Evolutionary conservation across 2,113 vertebrate species (phyloP).

Genomic region (Istiophorus platypterus): DNA sequence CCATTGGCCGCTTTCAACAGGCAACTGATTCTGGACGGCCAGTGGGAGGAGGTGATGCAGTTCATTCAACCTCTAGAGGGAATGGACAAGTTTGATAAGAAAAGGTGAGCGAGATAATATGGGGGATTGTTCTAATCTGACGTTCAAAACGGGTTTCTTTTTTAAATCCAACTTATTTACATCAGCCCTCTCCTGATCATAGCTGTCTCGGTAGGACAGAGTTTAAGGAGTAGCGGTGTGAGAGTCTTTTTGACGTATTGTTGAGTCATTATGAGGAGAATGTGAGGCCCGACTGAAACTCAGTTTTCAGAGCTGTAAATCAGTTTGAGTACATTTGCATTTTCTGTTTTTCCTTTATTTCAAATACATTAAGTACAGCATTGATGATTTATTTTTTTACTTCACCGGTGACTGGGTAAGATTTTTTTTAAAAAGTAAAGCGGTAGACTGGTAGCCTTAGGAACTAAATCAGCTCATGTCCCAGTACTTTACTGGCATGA

Average conservation of each 20-base stretch:
- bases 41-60: constrained; percentile 99
- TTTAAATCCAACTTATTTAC: neutral
- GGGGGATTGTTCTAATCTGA: neutral
- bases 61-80: constrained; percentile 98
- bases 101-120: constrained; percentile 85
- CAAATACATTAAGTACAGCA: neutral
- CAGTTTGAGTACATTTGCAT: neutral
- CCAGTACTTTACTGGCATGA: neutral
- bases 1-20: constrained; percentile 77
- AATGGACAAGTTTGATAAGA: constrained; percentile 98
- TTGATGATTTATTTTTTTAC: neutral
- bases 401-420: neutral
- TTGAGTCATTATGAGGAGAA: neutral
- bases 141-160: neutral
- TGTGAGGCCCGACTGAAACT: too few relatives aligned
- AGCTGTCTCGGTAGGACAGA: neutral
- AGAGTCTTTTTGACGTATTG: neutral
- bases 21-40: constrained; percentile 95
- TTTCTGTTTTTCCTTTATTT: neutral
- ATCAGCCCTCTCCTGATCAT: neutral
- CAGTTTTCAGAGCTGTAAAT: neutral
- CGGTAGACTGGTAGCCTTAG: constrained; percentile 2
- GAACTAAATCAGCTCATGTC: constrained; percentile 14
- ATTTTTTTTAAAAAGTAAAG: neutral
- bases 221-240: neutral